Percentiles rank a stretch among this genome's conserved stretches.
phyloP scores from a whole-genome alignment of 2,888 invertebrate species.

The Stramonita haemastoma region DNA sequence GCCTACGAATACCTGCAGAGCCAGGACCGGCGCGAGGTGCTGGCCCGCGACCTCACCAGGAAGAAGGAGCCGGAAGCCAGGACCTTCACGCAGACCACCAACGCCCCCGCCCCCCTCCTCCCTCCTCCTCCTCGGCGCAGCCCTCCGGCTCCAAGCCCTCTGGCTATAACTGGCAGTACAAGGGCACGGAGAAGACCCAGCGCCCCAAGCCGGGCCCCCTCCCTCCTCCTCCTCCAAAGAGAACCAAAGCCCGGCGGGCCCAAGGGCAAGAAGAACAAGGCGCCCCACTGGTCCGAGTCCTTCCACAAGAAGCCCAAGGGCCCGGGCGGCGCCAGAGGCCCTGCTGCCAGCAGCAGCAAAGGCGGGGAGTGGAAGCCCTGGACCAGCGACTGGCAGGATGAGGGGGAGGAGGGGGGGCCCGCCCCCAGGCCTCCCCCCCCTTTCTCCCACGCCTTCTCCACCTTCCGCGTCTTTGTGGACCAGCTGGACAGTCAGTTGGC shows the following conservation, averaged over 20 bases:
- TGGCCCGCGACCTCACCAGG: constrained; percentile 60
- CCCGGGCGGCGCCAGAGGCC: neutral
- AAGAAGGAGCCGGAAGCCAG: constrained; percentile 40
- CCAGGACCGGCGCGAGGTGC: constrained; percentile 63
- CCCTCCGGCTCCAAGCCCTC: constrained; percentile 5
- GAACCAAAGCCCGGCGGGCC: constrained; percentile 28
- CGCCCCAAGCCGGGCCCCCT: neutral
- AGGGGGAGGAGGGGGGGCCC: neutral
- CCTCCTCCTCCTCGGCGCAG: neutral
- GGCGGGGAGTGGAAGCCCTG: constrained; percentile 34
- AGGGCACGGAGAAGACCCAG: constrained; percentile 29
- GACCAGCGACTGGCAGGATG: constrained; percentile 31
- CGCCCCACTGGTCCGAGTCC: constrained; percentile 41
- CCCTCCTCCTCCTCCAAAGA: constrained; percentile 33
- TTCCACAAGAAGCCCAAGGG: constrained; percentile 40
- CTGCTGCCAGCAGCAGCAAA: neutral
- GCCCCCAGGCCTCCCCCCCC: constrained; percentile 38
- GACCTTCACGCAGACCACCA: neutral
- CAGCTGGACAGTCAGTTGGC: constrained; percentile 57
- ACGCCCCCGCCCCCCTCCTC: neutral
- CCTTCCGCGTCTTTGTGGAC: constrained; percentile 67
- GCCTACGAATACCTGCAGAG: constrained; percentile 72
- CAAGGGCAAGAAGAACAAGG: constrained; percentile 36
- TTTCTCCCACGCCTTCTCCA: constrained; percentile 59
- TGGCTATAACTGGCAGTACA: constrained; percentile 34